Base-by-base conservation (phyloP, 2,888 invertebrate genomes). In the Helicoverpa assulta region DNA sequence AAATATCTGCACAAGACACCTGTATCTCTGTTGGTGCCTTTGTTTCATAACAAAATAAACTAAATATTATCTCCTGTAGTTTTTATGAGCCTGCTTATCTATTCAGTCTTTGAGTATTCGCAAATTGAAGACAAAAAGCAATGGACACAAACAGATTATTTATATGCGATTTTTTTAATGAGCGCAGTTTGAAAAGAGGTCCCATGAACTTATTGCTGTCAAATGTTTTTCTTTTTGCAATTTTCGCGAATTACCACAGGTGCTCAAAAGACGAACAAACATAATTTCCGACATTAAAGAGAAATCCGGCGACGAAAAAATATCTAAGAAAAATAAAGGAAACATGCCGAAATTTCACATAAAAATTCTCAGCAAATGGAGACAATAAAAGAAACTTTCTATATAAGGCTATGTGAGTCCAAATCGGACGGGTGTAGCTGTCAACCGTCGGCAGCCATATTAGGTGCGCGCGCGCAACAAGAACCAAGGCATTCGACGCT, bases 401-500 rank as follows among this genome's bases (percentile, higher is more conserved):
- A 70, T 91, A 90, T 86, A 92, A 72, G 93, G 92, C 68, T 66
- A 76, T 55, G 83, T 75, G 73, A 78, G 85, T 85, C 88, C 89
- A 87, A 89, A 90, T 85, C 86, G 81, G 87, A 87, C 78, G 85
- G 84, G 85, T 84, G 87, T 85, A 86, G 87, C 91, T 89, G 92
- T 91, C 92, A 90, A 82, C 84, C 81, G 82, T 75, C 80, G 83
- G 80, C 85, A 76, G 89, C 95, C 94, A 89, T 93, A 92, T 93
- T 91, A 85, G 94, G 94, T 83, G 88, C 88, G 89, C 88, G 84
- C 71, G 86, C 90, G 88, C 88, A 85, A 83, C 89, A 92, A 92
- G 91, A 93, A 93, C 88, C 81, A 83, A 89, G 90, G 91, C 88
- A 92, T 91, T 85, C 90, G 88, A 86, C 88, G 83, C 92, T 94